Evolutionary conservation across 2,888 invertebrate genomes (phyloP).

Genomic region (Protula sp.): DNA sequence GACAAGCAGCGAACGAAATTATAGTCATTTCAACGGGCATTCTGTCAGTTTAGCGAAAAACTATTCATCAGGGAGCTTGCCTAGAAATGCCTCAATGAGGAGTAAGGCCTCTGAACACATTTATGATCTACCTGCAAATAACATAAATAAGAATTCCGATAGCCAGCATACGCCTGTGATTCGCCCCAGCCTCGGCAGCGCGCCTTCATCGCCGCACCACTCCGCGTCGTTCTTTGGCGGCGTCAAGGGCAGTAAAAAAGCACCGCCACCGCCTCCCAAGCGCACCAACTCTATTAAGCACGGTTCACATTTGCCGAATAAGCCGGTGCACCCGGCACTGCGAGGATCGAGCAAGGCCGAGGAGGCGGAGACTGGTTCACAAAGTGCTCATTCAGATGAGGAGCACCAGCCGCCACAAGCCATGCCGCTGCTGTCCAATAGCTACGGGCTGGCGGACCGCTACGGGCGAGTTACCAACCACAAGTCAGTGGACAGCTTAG

Average conservation of each 20-base stretch:
- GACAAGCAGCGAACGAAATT: background rate
- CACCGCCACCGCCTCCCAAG: conserved; percentile 57
- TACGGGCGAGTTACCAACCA: background rate
- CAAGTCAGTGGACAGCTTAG: background rate
- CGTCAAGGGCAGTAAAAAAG: conserved; percentile 34
- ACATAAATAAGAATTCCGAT: background rate
- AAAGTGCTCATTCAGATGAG: no score
- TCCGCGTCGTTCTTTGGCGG: conserved; percentile 6
- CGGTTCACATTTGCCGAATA: conserved; percentile 16
- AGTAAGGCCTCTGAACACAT: background rate
- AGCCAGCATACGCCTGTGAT: background rate
- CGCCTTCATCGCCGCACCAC: background rate
- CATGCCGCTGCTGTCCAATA: conserved; percentile 18
- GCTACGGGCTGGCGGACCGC: conserved; percentile 16
- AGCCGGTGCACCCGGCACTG: no score
- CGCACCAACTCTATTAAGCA: conserved; percentile 53
- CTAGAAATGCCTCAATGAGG: background rate
- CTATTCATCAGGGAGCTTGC: background rate
- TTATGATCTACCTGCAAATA: background rate
- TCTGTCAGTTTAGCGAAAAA: no score
- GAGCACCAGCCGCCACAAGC: conserved; percentile 12
- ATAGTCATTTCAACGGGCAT: no score
- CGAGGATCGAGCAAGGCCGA: no score
- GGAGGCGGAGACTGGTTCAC: no score
- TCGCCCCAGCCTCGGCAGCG: background rate